Base-by-base conservation (phyloP, 2,797 vertebrate species). In the Craterocephalus amniculus region DNA sequence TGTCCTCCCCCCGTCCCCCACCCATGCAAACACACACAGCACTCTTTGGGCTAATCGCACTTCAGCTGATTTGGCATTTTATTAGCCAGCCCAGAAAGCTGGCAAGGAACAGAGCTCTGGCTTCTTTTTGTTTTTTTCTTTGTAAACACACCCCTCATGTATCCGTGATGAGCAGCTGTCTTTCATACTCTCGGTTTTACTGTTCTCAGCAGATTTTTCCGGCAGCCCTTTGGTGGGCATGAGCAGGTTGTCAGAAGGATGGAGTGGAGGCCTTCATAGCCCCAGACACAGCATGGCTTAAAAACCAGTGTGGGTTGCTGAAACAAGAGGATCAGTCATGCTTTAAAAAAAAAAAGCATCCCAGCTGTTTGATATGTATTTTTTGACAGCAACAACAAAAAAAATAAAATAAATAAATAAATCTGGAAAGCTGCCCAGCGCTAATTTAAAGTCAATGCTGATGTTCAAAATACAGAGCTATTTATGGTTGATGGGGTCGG, bases 11-110 rank as follows among this genome's bases (percentile, higher is more conserved):
- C 40, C 65, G 67, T 84, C 82, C 70, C 77, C 75, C 69, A 64
- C n/a, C 40, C 65, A n/a, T n/a, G 48, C 70, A 79, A 84, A 85
- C 72, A 87, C 85, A 82, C 70, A 49, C 56, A 10, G 29, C 4
- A 14, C 64, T 81, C 61, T 55, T 76, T 70, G 35, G 70, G 69
- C 74, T 88, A 85, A 90, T 83, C 58, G n/a, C 34, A 59, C 77
- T 63, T 69, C 38, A 83, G 87, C 89, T 91, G 88, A 89, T 74
- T 29, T 67, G 75, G 83, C 86, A 62, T 85, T 87, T 89, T 79
- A 82, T 77, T 72, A 62, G 79, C 75, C 58, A 18, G 55, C 64
- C 13, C 45, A 51, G 61, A 63, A 60, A 80, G 66, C 57, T 79
- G 79, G 76, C 79, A 63, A 57, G 74, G 52, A 34, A 52, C 58